A percentile compares a stretch with the other conserved stretches of the same genome.
phyloP scores from a whole-genome alignment of 2,797 vertebrate genomes.

The Garrulus glandarius region DNA sequence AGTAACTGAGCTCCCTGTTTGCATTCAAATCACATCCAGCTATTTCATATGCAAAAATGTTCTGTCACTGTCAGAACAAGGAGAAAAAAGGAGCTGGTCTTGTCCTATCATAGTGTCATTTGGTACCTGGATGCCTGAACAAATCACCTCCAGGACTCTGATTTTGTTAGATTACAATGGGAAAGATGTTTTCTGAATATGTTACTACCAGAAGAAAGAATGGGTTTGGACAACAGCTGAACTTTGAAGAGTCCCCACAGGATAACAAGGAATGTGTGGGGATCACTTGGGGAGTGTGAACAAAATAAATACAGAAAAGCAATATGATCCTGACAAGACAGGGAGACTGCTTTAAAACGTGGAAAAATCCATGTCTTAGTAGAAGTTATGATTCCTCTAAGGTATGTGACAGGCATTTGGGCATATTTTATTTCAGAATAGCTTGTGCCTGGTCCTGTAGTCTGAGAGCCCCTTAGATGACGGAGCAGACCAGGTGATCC shows the following conservation, averaged over 20 bases:
- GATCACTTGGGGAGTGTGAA: neutral
- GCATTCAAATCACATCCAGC: neutral
- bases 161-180: neutral
- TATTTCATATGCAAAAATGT: neutral
- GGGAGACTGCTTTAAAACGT: neutral
- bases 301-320: neutral
- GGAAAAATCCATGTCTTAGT: neutral
- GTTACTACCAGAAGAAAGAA: neutral
- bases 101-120: neutral
- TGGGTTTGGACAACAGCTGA: neutral
- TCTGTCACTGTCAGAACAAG: neutral
- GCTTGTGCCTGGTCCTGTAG: neutral
- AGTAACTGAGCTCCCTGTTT: neutral
- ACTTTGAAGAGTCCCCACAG: neutral
- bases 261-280: neutral
- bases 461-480: neutral
- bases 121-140: neutral
- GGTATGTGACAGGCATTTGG: neutral
- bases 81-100: neutral
- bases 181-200: neutral
- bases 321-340: neutral
- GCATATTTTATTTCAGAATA: neutral
- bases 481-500: neutral
- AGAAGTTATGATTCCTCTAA: neutral
- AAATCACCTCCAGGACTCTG: neutral